Conservation (phyloP, 2,797 vertebrate genomes). For the Lacerta viridis region DNA sequence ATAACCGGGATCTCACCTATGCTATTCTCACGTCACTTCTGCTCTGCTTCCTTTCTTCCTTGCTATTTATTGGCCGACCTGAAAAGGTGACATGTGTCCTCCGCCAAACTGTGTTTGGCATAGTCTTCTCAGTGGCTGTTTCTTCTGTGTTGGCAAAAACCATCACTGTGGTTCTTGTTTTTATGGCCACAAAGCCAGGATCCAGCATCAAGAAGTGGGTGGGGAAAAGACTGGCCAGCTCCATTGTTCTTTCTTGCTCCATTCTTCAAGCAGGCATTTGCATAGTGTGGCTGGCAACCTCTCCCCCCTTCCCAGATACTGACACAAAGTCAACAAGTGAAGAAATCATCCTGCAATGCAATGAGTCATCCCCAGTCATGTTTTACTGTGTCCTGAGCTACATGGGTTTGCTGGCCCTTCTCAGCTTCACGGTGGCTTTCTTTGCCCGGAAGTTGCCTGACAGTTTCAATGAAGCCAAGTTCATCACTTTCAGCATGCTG, state of each 20-base stretch:
- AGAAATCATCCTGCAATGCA: neutral
- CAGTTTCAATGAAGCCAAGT: constrained; percentile 15
- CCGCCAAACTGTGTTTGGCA: neutral
- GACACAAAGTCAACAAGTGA: neutral
- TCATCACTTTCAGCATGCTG: constrained; percentile 16
- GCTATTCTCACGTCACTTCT: neutral
- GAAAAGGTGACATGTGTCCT: neutral
- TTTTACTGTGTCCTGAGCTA: neutral
- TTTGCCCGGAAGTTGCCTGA: neutral
- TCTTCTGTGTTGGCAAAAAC: constrained; percentile 11
- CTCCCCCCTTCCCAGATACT: neutral
- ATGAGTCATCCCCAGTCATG: neutral
- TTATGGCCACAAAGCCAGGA: constrained; percentile 3
- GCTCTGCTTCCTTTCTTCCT: neutral
- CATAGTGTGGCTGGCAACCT: neutral
- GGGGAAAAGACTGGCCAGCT: neutral
- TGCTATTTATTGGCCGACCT: neutral
- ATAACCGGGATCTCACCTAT: neutral
- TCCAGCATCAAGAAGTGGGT: neutral
- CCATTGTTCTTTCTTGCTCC: neutral
- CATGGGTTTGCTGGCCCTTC: neutral
- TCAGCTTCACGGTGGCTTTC: neutral
- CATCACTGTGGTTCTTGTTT: neutral
- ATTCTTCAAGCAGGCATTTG: neutral
- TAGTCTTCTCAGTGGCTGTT: neutral